Base-by-base conservation (phyloP, 1,140 invertebrate genomes). In the Drosophila funebris region DNA sequence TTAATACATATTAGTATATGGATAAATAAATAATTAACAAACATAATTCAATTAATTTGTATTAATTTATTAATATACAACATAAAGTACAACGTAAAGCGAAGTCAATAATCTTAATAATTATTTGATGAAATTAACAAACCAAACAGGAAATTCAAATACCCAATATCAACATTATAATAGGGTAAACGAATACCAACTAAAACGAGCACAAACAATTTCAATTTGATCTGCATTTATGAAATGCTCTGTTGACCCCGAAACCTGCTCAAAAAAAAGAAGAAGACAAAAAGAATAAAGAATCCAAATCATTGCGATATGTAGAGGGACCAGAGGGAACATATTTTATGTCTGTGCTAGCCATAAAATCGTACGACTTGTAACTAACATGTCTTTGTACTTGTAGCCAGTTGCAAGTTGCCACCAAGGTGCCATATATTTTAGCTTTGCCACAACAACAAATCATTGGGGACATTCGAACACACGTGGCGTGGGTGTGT, bases 381-480 rank as follows among this genome's bases (percentile, higher is more conserved):
- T 87, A 81, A 83, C 67, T 78, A 66, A 70, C 62, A 66, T 78
- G 60, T 78, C 82, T 78, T 87, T 71, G 60, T 57, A 22, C 52
- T 13, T 57, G 41, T 41, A 18, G 75, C 66, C 60, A 66, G 61
- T 67, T 46, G 52, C 46, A 66, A 44, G 24, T 57, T 56, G 73
- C 62, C 82, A 74, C 70, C 64, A 52, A 53, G 62, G 82, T 70
- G 74, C 78, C 69, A 87, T 85, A 77, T 78, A 66, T 81, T 75
- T 68, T 48, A 44, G 69, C 5, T 14, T 29, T 57, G 48, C 48
- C 46, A 64, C 53, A 44, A 52, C 56, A 4, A 52, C 48, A 83
- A 70, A 56, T 71, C 81, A 85, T 41, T 71, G 67, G 81, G 82
- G 74, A 80, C 63, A 67, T 62, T 52, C 13, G 14, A 37, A 24